Evolutionary conservation across 2,888 invertebrate species (phyloP).

Genomic region (Margaritifera margaritifera): DNA sequence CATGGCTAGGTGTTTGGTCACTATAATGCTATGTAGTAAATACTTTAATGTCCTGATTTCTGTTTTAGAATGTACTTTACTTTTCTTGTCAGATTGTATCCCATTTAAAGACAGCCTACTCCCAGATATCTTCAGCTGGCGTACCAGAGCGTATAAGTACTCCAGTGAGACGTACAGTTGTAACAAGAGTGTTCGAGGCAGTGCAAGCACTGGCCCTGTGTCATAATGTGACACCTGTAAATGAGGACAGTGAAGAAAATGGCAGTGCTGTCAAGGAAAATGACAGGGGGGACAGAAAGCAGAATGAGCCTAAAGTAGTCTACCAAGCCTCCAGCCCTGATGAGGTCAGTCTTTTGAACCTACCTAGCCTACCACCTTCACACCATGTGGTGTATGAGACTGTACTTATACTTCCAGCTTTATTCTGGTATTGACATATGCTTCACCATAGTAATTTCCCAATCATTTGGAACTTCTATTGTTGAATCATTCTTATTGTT

Average conservation of each 20-base stretch:
- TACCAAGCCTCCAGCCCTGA: constrained; percentile 86
- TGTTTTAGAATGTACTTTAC: background rate
- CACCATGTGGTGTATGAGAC: no score
- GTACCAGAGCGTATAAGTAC: constrained; percentile 51
- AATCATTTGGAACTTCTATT: no score
- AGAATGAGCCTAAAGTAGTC: constrained; percentile 68
- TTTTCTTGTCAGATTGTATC: constrained; percentile 69
- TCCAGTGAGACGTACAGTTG: constrained; percentile 80
- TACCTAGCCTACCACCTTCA: background rate
- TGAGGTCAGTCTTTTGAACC: constrained; percentile 75
- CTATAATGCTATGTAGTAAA: background rate
- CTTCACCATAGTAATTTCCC: no score
- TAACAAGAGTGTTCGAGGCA: constrained; percentile 87
- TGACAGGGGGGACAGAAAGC: constrained; percentile 69
- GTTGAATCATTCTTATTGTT: no score
- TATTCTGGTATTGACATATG: no score
- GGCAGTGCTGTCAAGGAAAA: constrained; percentile 47
- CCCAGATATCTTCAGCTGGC: constrained; percentile 28
- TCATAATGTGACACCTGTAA: constrained; percentile 99
- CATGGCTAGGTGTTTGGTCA: no score
- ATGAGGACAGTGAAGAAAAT: constrained; percentile 77
- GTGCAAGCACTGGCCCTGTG: constrained; percentile 96
- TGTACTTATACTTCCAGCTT: no score
- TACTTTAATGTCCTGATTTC: background rate
- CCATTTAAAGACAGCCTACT: constrained; percentile 74